Conservation (phyloP, 2,113 vertebrate species). For the Copsychus sechellarum region DNA sequence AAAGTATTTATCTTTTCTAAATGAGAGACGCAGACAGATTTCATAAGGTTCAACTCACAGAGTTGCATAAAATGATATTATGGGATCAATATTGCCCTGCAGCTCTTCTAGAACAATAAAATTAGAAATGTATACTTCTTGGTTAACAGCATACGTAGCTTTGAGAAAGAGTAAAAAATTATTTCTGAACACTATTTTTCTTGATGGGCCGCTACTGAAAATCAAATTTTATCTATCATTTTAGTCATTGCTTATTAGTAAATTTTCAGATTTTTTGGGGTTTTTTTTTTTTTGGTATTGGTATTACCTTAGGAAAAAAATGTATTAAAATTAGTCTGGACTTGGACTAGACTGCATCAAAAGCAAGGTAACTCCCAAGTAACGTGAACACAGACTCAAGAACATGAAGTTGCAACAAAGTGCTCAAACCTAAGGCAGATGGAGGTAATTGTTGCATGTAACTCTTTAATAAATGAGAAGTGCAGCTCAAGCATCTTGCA, state of each 20-base stretch:
- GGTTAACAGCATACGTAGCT: background rate
- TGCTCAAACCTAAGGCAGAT: background rate
- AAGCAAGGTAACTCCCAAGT: background rate
- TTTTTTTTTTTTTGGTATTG: background rate
- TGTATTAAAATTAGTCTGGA: background rate
- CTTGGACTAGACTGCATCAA: background rate
- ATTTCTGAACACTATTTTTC: background rate
- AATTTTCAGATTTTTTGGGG: background rate
- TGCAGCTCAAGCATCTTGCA: background rate
- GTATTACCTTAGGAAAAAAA: background rate
- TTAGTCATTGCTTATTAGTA: background rate
- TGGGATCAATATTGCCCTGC: background rate
- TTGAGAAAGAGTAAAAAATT: background rate
- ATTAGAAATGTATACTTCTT: background rate
- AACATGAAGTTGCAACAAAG: background rate
- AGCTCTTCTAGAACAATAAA: background rate
- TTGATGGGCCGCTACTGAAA: background rate
- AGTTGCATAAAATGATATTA: background rate
- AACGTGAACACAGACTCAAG: background rate
- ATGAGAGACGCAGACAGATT: background rate
- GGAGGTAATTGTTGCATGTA: background rate
- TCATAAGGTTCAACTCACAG: background rate
- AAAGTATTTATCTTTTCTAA: slow-evolving; percentile 1
- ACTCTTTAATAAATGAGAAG: background rate
- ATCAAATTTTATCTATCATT: background rate